Conservation (phyloP, 2,888 invertebrate species). For the Nomada hirtipes region DNA sequence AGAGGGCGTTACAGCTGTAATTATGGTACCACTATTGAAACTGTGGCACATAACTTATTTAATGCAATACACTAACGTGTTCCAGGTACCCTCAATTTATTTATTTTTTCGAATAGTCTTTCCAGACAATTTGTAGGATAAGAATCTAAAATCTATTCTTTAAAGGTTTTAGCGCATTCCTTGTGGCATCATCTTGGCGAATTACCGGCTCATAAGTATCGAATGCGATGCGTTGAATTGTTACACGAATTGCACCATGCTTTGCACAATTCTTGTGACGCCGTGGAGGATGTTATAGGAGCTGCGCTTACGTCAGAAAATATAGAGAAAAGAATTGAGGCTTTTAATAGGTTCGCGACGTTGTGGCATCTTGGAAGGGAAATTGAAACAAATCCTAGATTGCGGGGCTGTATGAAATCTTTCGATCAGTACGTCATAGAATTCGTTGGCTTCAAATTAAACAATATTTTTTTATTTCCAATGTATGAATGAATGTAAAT, state of each 20-base stretch:
- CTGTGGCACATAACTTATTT: slow-evolving; percentile 88
- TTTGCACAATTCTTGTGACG: slow-evolving; percentile 83
- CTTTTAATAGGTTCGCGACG: slow-evolving; percentile 88
- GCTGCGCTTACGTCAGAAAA: slow-evolving; percentile 84
- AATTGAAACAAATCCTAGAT: slow-evolving; percentile 85
- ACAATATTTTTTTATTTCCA: too few relatives aligned
- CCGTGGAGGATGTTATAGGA: slow-evolving; percentile 91
- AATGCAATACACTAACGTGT: slow-evolving; percentile 88
- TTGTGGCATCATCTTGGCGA: slow-evolving; percentile 90
- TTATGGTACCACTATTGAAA: slow-evolving; percentile 89
- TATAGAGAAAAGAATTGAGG: slow-evolving; percentile 85
- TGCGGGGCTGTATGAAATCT: slow-evolving; percentile 84
- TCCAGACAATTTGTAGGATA: neutral
- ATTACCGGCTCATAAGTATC: slow-evolving; percentile 86
- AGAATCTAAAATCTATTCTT: slow-evolving; percentile 59
- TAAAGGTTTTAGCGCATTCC: slow-evolving; percentile 88
- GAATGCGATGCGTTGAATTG: slow-evolving; percentile 88
- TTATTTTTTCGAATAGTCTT: neutral
- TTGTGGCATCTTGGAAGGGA: slow-evolving; percentile 93
- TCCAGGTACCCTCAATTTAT: slow-evolving; percentile 85
- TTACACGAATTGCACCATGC: slow-evolving; percentile 91
- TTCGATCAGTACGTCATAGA: slow-evolving; percentile 86
- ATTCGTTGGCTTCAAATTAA: slow-evolving; percentile 19
- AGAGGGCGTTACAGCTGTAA: slow-evolving; percentile 87
- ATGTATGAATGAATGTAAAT: slow-evolving; percentile 15